Conservation (phyloP, 1,140 invertebrate genomes). For the Papilio aristodemus region DNA sequence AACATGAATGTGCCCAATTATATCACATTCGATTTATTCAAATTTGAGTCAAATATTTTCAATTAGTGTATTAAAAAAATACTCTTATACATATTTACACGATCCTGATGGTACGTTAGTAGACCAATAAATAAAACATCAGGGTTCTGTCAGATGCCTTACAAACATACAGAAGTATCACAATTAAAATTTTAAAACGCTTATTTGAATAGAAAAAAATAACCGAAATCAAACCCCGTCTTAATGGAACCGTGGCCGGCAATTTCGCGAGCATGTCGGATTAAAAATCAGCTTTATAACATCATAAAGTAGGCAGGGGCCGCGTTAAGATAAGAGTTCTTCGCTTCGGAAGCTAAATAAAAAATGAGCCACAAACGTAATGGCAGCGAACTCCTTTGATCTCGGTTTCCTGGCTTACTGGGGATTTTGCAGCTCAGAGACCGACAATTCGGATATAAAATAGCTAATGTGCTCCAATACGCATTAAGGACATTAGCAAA, state of each 20-base stretch:
- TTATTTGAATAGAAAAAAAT: conserved; percentile 39
- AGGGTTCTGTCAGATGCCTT: not conserved
- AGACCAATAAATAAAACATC: not conserved
- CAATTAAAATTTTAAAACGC: not conserved
- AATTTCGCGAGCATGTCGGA: conserved; percentile 64
- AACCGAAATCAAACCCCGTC: conserved; percentile 25
- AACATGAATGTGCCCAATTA: no score
- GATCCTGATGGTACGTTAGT: no score
- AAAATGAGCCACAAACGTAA: conserved; percentile 79
- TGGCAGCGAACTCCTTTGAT: conserved; percentile 74
- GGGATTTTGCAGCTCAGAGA: conserved; percentile 68
- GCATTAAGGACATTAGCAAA: conserved; percentile 74
- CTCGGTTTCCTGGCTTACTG: conserved; percentile 76
- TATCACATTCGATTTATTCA: no score
- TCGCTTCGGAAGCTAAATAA: conserved; percentile 67
- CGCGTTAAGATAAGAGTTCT: conserved; percentile 76
- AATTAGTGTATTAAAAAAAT: no score
- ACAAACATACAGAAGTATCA: no score
- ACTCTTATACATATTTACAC: no score
- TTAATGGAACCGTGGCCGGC: conserved; percentile 44
- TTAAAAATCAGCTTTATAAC: conserved; percentile 80
- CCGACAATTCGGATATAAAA: conserved; percentile 77
- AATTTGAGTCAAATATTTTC: no score
- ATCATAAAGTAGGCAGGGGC: conserved; percentile 73
- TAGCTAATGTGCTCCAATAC: conserved; percentile 68